phyloP scores from a whole-genome alignment of 2,113 vertebrate species.

The Dasyurus viverrinus region DNA sequence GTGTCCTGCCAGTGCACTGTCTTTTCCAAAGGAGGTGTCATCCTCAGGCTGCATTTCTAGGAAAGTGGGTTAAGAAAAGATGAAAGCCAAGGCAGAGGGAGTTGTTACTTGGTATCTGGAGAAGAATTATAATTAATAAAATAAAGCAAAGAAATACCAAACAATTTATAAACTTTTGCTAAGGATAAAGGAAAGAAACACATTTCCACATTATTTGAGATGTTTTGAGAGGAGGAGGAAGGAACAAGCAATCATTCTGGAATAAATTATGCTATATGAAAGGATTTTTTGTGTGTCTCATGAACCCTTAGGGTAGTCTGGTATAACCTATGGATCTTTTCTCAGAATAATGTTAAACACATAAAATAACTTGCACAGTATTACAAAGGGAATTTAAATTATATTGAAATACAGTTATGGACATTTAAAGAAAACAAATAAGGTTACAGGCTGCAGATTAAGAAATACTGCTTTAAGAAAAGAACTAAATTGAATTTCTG shows the following conservation, averaged over 20 bases:
- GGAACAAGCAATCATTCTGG: neutral
- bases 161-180: neutral
- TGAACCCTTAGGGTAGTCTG: no score
- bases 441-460: neutral
- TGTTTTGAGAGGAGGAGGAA: neutral
- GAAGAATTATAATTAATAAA: conserved; percentile 3
- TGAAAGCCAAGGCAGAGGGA: neutral
- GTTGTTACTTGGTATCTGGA: neutral
- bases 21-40: neutral
- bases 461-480: neutral
- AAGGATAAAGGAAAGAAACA: conserved; percentile 9
- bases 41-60: neutral
- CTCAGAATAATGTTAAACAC: neutral
- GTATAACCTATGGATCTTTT: no score
- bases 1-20: neutral
- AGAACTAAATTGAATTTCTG: neutral
- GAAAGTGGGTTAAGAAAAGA: neutral
- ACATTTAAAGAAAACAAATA: neutral
- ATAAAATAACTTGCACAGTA: neutral
- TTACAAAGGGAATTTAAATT: neutral
- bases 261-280: conserved; percentile 2
- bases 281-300: neutral
- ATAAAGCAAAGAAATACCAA: neutral
- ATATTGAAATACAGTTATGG: neutral
- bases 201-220: neutral